Percentiles rank a stretch among this genome's conserved stretches.
phyloP scores from a whole-genome alignment of 2,888 invertebrate species.

The Plebejus argus region DNA sequence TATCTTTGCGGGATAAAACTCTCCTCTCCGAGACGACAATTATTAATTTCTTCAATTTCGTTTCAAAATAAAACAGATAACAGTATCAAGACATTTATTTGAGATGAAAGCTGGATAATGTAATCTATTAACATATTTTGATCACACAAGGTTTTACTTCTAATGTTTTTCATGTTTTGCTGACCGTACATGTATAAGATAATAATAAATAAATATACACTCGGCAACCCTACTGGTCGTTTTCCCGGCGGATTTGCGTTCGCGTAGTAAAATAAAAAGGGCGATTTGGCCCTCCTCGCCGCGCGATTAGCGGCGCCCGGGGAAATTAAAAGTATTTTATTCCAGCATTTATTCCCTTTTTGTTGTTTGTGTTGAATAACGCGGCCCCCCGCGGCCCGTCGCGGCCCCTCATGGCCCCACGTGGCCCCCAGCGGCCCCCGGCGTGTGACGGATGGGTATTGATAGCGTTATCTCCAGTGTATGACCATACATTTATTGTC shows the following conservation, averaged over 20 bases:
- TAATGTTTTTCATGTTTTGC: not conserved
- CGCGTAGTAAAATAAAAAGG: conserved; percentile 78
- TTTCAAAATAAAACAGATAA: no score
- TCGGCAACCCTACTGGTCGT: conserved; percentile 48
- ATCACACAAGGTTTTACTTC: not conserved
- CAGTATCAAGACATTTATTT: no score
- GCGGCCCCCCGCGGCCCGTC: conserved; percentile 52
- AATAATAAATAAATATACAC: not conserved
- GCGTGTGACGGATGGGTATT: conserved; percentile 46
- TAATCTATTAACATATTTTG: no score
- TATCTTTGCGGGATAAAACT: no score
- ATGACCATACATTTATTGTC: conserved; percentile 24
- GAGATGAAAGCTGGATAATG: no score
- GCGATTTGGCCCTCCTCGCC: conserved; percentile 76
- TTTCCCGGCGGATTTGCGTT: conserved; percentile 79
- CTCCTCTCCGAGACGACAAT: no score
- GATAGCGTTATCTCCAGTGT: conserved; percentile 42
- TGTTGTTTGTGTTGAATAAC: conserved; percentile 74
- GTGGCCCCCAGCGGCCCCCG: conserved; percentile 35
- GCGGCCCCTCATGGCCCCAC: conserved; percentile 43
- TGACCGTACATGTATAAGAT: not conserved
- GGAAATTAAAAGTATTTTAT: conserved; percentile 80
- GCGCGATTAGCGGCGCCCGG: conserved; percentile 78
- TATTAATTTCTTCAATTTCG: no score
- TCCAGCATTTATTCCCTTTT: conserved; percentile 76